Evolutionary conservation across 2,113 vertebrate species (phyloP), one percentile per base, ranked within the genome.

Genomic region (Stictonetta naevosa): DNA sequence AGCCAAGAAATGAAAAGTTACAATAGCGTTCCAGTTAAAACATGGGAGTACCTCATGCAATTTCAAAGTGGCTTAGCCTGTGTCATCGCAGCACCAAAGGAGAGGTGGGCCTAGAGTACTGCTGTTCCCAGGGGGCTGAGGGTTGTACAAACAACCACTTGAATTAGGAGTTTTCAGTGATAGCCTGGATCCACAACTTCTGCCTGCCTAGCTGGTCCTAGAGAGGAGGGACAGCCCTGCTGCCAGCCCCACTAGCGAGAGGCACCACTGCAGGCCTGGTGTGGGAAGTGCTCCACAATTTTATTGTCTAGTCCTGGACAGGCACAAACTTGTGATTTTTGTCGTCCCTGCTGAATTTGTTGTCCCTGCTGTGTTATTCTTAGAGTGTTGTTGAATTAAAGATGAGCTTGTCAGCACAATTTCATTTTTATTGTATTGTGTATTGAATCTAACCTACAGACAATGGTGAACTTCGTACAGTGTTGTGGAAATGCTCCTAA

Each of bases 1-100:
- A 91, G 89, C 95, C 91, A 95, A 95, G 87, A 89, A 87, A 83
- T 67, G n/a, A 92, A 86, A 93, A 76, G 69, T 92, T 88, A 72
- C 18, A 38, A 28, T 13, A 84, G 62, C 0, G 10, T 93, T 93
- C 93, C 95, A 96, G 71, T 62, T 89, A 82, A 95, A 96, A 94
- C 80, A 86, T 58, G 60, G 53, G 60, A 96, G 69, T 81, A 93
- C 86, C 86, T 94, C 60, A 3, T 15, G 25, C 55, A 34, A 2
- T 88, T 88, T 75, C 52, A 13, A 23, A 90, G 72, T 21, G 52
- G 29, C 33, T 93, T n/a, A 74, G 72, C 56, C 53, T 59, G 26
- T 93, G 83, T 83, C 83, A 78, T 86, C 52, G 17, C 31, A 5
- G 55, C 15, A 72, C 56, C 26, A 13, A 48, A 42, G 50, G 63